Evolutionary conservation across 2,888 invertebrate species (phyloP), one percentile per base, ranked within the genome.

Genomic region (Volucella inanis): DNA sequence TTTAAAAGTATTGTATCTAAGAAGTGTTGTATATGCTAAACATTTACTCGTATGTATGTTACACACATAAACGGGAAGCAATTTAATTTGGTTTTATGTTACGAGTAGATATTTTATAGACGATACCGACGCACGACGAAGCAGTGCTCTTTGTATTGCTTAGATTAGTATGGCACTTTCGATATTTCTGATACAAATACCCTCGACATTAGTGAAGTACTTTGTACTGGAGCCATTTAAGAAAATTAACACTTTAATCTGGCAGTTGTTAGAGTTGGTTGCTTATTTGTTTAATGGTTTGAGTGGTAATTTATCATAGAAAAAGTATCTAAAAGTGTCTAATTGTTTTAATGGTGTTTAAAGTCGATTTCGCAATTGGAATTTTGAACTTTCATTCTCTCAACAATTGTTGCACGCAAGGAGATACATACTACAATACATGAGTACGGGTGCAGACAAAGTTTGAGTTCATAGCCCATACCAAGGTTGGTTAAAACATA

Each of bases 51-150:
- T 54, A 71, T 31, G 14, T 57, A 65, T 65, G 39, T 47, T 64
- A 47, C 70, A 80, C 70, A 85, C 76, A 81, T 81, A 85, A 81
- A 85, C 76, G 85, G 85, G 85, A 85, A 85, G 85, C 85, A 76
- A 81, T 85, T 81, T 81, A 85, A 85, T 85, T 64, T 85, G 85
- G 77, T 77, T 81, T 76, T 45, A 49, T 45, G 18, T 71, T 49
- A 14, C 38, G 59, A 64, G 15, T 49, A 55, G 47, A 50, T 43
- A 4, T 49, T 50, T 31, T 14, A 39, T 9, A 22, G 50, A 14
- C 67, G 62, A 49, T 71, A 74, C 43, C 14, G 11, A 41, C 22
- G 22, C 67, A 67, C 14, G 38, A 57, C 57, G 54, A 52, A 52
- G 18, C 15, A 8, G 4, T 43, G n/a, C 15, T 11, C n/a, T 22